Evolutionary conservation across 2,888 invertebrate genomes (phyloP), one percentile per base, ranked within the genome.

Genomic region (Dicyrtoma fusca): DNA sequence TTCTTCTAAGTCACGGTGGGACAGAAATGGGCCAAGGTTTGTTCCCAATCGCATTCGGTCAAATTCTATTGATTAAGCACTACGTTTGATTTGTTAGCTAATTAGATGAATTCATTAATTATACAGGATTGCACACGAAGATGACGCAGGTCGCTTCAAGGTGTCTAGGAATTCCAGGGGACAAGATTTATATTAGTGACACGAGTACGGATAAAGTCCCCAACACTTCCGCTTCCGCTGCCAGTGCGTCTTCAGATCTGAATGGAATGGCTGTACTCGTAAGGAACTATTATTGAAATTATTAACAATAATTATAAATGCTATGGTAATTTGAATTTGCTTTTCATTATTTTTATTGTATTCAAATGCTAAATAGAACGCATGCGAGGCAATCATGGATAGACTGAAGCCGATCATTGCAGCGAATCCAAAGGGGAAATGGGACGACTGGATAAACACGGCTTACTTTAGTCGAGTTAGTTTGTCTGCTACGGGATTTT

Each of bases 61-160:
- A n/a, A n/a, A n/a, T n/a, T n/a, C n/a, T n/a, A n/a, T n/a, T n/a
- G n/a, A n/a, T n/a, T n/a, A n/a, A n/a, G n/a, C n/a, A n/a, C n/a
- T n/a, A n/a, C n/a, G n/a, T n/a, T n/a, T n/a, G n/a, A n/a, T n/a
- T n/a, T n/a, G n/a, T n/a, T n/a, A n/a, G n/a, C n/a, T n/a, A n/a
- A n/a, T n/a, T n/a, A n/a, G n/a, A n/a, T n/a, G n/a, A n/a, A n/a
- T n/a, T n/a, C n/a, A n/a, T n/a, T n/a, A n/a, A n/a, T n/a, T n/a
- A 97, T n/a, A n/a, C n/a, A n/a, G n/a, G 97, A 1, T 85, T 98
- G 4, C 92, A 96, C 82, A 97, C 94, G 0, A 97, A 97, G 86
- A 94, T 96, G 91, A 90, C 94, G 19, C 82, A 87, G 85, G 90
- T 94, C 13, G 92, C 94, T 5, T 91, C 93, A 53, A 86, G 90